phyloP scores from a whole-genome alignment of 1,140 invertebrate species.

The Sycophaga agraensis region DNA sequence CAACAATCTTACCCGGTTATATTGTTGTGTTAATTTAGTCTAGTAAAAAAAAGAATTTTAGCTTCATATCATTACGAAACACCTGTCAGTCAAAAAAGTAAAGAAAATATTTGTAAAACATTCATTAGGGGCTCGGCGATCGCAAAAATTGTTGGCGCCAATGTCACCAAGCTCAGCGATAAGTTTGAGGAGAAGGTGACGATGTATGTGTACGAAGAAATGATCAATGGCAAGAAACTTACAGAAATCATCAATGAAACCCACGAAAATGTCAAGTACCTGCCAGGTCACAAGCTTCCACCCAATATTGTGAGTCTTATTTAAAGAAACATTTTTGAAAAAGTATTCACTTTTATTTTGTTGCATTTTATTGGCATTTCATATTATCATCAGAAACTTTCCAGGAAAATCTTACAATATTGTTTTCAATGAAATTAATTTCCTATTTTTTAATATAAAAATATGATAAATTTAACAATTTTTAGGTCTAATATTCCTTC shows the following conservation, averaged over 20 bases:
- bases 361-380: no score
- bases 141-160: slow-evolving; percentile 75
- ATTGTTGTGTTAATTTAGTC: no score
- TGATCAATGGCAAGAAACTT: slow-evolving; percentile 71
- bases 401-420: not conserved
- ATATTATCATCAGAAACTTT: no score
- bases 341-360: no score
- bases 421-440: not conserved
- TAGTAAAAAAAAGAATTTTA: no score
- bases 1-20: no score
- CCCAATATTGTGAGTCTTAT: slow-evolving; percentile 58
- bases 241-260: slow-evolving; percentile 78
- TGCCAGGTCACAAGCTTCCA: slow-evolving; percentile 71
- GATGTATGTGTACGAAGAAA: slow-evolving; percentile 81
- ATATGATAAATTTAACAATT: no score
- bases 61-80: no score
- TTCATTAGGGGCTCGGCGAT: slow-evolving; percentile 74
- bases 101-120: no score
- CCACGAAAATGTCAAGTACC: slow-evolving; percentile 81
- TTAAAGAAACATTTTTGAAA: no score
- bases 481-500: no score
- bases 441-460: not conserved
- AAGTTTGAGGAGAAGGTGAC: slow-evolving; percentile 66
- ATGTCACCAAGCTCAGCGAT: slow-evolving; percentile 63
- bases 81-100: no score